phyloP scores from a whole-genome alignment of 2,113 vertebrate genomes.

The Sardina pilchardus region DNA sequence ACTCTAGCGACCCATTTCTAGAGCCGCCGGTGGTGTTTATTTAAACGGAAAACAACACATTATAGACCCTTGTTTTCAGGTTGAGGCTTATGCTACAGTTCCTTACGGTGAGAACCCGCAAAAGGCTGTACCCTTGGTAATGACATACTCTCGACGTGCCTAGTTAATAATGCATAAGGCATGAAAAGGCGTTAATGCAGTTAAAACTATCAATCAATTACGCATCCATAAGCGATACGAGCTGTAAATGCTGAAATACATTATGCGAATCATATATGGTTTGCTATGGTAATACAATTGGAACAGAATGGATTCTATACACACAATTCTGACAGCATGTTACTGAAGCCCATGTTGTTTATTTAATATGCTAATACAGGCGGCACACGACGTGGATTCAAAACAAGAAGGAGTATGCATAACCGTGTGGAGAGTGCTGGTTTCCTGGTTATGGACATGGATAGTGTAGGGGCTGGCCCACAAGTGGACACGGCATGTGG shows the following conservation, averaged over 20 bases:
- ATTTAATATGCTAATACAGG: neutral
- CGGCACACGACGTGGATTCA: neutral
- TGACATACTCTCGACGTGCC: conserved; percentile 22
- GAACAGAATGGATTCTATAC: neutral
- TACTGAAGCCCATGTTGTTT: neutral
- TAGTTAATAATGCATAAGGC: conserved; percentile 40
- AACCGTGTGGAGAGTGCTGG: neutral
- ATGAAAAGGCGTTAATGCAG: conserved; percentile 8
- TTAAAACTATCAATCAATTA: neutral
- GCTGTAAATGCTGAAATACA: neutral
- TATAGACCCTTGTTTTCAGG: neutral
- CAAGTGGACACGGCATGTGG: neutral
- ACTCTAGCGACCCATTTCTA: neutral
- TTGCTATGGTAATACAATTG: neutral
- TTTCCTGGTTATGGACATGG: conserved; percentile 31
- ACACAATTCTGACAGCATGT: neutral
- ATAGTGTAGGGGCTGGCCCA: neutral
- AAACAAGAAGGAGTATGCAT: conserved; percentile 14
- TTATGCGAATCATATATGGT: neutral
- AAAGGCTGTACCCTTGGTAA: neutral
- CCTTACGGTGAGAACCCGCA: conserved; percentile 26
- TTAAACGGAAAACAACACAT: neutral
- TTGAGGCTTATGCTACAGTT: conserved; percentile 20
- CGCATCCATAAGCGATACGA: neutral
- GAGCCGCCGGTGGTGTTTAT: neutral